Evolutionary conservation across 2,888 invertebrate genomes (phyloP), one percentile per base, ranked within the genome.

Genomic region (Thyatira batis): DNA sequence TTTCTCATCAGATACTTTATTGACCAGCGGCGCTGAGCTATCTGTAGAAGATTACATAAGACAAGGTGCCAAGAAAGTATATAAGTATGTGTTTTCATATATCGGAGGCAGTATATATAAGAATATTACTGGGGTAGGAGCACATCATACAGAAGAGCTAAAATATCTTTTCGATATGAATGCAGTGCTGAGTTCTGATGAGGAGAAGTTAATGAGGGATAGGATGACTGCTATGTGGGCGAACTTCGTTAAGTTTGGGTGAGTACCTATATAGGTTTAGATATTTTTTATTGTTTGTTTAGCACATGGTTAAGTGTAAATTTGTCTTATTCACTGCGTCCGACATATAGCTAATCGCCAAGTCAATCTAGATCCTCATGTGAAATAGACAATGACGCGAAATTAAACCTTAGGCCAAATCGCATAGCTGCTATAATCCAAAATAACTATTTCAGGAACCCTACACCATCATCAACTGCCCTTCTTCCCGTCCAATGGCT

Each of bases 221-320:
- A 57, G 65, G 10, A 77, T 83, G 73, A 75, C 77, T 0, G 65
- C 58, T 0, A 55, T 83, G 69, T 84, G 84, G 80, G 67, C 75
- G 0, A 82, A 86, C 49, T 85, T 87, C 52, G 77, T 79, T 0
- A 85, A 84, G 64, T 68, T 70, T 55, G 80, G 81, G 84, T 83
- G 50, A 68, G 78, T 68, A 33, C n/a, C n/a, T n/a, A n/a, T n/a
- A n/a, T n/a, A 21, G 20, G 13, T 13, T 20, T n/a, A 46, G n/a
- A 5, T 23, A 45, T 3, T 13, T 25, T 33, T n/a, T 45, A 27
- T 25, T 43, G 28, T 17, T 48, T 51, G 33, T 74, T 73, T 9
- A n/a, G n/a, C n/a, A n/a, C n/a, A n/a, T n/a, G n/a, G n/a, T n/a
- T n/a, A n/a, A n/a, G n/a, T n/a, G n/a, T n/a, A n/a, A n/a, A n/a